A percentile compares a stretch with the other conserved stretches of the same genome.
phyloP scores from a whole-genome alignment of 2,888 invertebrate genomes.

The Cephus rjabovi region DNA sequence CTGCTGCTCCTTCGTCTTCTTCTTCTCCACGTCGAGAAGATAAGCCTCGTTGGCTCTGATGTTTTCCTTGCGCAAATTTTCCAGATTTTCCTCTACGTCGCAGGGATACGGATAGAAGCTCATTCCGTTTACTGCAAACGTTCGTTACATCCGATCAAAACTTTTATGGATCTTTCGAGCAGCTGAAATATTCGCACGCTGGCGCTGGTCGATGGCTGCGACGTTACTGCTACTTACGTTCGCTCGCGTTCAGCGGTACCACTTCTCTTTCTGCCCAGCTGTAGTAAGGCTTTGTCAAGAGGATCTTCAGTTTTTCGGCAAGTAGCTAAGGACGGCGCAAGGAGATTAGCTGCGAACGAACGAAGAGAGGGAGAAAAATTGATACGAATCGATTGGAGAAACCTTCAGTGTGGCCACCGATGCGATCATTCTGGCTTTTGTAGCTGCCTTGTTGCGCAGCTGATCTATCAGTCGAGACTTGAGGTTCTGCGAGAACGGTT shows the following conservation, averaged over 20 bases:
- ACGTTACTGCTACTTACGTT: slow-evolving; percentile 35
- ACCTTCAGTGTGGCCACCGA: slow-evolving; percentile 3
- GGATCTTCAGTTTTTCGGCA: slow-evolving; percentile 18
- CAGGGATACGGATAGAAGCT: slow-evolving; percentile 52
- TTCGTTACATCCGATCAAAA: not conserved
- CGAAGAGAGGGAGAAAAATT: slow-evolving; percentile 1
- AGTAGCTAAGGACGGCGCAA: not conserved
- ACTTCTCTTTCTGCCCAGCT: slow-evolving; percentile 49
- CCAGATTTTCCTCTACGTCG: slow-evolving; percentile 24
- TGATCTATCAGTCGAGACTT: slow-evolving; percentile 30
- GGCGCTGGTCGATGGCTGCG: not conserved
- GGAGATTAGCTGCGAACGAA: slow-evolving; percentile 12
- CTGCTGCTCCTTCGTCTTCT: not conserved
- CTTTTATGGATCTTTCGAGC: too few species aligned
- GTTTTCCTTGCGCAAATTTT: not conserved
- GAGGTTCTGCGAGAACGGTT: slow-evolving; percentile 42
- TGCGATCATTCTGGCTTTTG: slow-evolving; percentile 15
- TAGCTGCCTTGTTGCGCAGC: slow-evolving; percentile 15
- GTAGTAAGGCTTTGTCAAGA: slow-evolving; percentile 48
- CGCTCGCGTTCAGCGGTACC: slow-evolving; percentile 12
- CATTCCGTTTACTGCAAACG: slow-evolving; percentile 39
- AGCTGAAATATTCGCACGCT: not conserved
- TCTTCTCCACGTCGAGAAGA: not conserved
- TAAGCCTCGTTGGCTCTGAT: not conserved
- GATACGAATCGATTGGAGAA: not conserved